phyloP scores from a whole-genome alignment of 64 coral and sea anemone genomes.

The Montipora capricornis region DNA sequence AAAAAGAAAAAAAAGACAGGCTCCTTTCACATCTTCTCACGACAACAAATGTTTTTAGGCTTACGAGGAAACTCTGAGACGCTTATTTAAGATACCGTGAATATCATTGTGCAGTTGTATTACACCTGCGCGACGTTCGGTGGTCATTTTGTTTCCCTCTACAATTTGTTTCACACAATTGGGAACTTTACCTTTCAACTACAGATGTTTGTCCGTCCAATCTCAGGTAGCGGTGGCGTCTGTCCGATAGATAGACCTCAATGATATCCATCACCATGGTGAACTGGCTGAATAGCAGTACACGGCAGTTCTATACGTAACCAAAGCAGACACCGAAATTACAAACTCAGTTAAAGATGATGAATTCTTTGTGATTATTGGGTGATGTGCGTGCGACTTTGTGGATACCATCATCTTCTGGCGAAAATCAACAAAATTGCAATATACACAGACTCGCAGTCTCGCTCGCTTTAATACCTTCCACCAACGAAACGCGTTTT shows the following conservation, averaged over 20 bases:
- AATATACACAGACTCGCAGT: too few species aligned
- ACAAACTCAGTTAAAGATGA: neutral
- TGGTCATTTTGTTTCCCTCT: too few species aligned
- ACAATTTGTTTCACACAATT: too few species aligned
- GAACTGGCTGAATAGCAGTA: slow-evolving; percentile 93
- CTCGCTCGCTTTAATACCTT: too few species aligned
- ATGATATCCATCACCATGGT: slow-evolving; percentile 95
- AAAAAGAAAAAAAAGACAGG: neutral
- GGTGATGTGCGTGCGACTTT: neutral
- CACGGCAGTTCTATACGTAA: slow-evolving; percentile 70
- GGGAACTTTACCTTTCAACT: slow-evolving; percentile 67
- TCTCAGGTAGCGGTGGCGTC: slow-evolving; percentile 79
- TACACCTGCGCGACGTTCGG: too few species aligned
- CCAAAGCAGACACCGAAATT: neutral
- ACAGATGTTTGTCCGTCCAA: slow-evolving; percentile 83
- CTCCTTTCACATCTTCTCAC: neutral
- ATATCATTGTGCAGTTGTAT: too few species aligned
- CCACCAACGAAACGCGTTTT: too few species aligned
- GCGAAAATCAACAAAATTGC: too few species aligned
- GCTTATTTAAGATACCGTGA: too few species aligned
- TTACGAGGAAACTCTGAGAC: neutral
- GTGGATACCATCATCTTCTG: too few species aligned
- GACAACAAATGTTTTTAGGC: neutral
- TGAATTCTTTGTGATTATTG: neutral
- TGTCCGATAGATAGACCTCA: slow-evolving; percentile 81